A percentile compares a stretch with the other conserved stretches of the same genome.
Evolutionary conservation across 2,797 vertebrate species (phyloP).

Genomic region (Sparidentex hasta): DNA sequence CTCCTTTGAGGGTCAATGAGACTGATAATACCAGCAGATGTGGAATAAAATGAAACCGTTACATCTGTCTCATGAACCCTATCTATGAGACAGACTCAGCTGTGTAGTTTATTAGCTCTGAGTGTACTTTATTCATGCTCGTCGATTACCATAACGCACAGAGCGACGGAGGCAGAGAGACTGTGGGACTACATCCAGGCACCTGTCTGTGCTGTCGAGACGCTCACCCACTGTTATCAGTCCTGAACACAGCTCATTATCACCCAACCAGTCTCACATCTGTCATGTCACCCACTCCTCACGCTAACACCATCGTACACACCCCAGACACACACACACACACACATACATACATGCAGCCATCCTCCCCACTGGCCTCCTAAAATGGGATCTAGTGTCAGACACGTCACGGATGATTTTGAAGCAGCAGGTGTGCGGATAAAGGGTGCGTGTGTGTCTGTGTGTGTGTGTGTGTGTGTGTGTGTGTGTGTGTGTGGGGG

Average conservation of each 20-base stretch:
- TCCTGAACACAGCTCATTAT: slow-evolving; percentile 71
- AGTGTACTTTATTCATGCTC: background rate
- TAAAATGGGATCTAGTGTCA: slow-evolving; percentile 40
- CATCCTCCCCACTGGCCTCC: slow-evolving; percentile 3
- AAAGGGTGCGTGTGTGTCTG: too few relatives aligned
- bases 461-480: too few relatives aligned
- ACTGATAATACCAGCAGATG: too few relatives aligned
- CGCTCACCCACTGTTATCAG: slow-evolving; percentile 53
- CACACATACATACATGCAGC: background rate
- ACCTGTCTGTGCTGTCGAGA: slow-evolving; percentile 44
- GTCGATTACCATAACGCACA: background rate
- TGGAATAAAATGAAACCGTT: too few relatives aligned
- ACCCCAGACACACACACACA: too few relatives aligned
- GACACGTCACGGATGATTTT: slow-evolving; percentile 46
- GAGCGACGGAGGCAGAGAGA: background rate
- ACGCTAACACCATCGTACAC: slow-evolving; percentile 12
- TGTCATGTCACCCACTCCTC: slow-evolving; percentile 62
- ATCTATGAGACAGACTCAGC: background rate
- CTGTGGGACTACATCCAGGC: slow-evolving; percentile 34
- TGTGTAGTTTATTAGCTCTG: background rate
- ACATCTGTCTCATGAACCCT: too few relatives aligned
- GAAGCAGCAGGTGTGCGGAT: slow-evolving; percentile 52
- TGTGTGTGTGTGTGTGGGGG: too few relatives aligned
- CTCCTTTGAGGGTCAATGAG: too few relatives aligned
- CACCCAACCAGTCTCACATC: slow-evolving; percentile 60